phyloP scores from a whole-genome alignment of 2,888 invertebrate genomes.

The Tetanocera ferruginea region DNA sequence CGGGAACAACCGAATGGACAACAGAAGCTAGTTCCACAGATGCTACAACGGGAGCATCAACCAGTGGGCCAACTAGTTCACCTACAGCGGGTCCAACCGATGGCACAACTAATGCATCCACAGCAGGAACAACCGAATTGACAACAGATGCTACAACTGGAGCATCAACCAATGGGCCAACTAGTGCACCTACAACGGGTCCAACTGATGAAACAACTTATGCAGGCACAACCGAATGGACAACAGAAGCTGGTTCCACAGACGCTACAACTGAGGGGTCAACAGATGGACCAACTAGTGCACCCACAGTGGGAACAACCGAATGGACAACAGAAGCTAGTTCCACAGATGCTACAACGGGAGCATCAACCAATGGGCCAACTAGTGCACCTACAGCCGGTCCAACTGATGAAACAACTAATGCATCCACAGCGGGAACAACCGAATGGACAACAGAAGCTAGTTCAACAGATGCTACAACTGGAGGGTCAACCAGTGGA shows the following conservation, averaged over 20 bases:
- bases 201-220: not conserved
- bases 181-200: not conserved
- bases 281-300: too few relatives aligned
- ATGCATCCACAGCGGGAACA: not conserved
- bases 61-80: not conserved
- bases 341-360: not conserved
- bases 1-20: not conserved
- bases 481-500: not conserved
- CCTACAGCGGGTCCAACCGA: not conserved
- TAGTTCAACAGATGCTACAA: not conserved
- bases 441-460: not conserved
- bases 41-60: not conserved
- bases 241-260: not conserved
- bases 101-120: not conserved
- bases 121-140: not conserved
- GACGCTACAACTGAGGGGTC: not conserved
- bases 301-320: not conserved
- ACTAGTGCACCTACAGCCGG: not conserved
- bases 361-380: not conserved
- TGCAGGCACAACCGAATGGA: not conserved
- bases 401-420: not conserved
- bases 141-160: not conserved
- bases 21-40: not conserved
- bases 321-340: not conserved
- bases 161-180: not conserved